Percentiles rank a stretch among this genome's conserved stretches.
phyloP scores from a whole-genome alignment of 2,888 invertebrate species.

The Synanthedon andrenaeformis region DNA sequence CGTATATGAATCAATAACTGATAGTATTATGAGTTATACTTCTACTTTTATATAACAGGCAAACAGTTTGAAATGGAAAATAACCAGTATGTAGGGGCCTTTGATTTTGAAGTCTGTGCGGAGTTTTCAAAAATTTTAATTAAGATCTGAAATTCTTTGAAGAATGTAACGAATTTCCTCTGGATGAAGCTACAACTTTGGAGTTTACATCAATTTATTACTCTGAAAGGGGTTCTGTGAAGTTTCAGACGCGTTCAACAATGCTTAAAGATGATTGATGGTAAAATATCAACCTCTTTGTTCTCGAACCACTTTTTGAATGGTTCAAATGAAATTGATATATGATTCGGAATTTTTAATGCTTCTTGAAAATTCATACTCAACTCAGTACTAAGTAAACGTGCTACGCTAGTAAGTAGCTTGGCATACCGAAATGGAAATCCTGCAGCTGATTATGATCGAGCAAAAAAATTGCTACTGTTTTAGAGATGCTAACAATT shows the following conservation, averaged over 20 bases:
- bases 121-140: constrained; percentile 1
- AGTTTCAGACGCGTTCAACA: constrained; percentile 1
- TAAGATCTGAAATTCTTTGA: constrained; percentile 2
- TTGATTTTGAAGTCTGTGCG: not conserved
- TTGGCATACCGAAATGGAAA: too few relatives aligned
- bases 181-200: constrained; percentile 6
- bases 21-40: too few relatives aligned
- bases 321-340: constrained; percentile 5
- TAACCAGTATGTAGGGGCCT: too few relatives aligned
- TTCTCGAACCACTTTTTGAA: not conserved
- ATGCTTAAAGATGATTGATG: constrained; percentile 2
- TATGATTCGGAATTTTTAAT: not conserved
- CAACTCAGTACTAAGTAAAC: too few relatives aligned
- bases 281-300: constrained; percentile 5
- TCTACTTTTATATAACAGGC: too few relatives aligned
- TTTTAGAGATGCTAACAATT: too few relatives aligned
- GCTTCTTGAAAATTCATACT: too few relatives aligned
- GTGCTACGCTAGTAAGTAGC: too few relatives aligned
- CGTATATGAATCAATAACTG: too few relatives aligned
- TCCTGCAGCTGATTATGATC: too few relatives aligned
- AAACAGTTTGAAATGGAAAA: too few relatives aligned
- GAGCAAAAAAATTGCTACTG: too few relatives aligned
- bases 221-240: constrained; percentile 2
- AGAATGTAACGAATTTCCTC: constrained; percentile 6
- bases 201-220: constrained; percentile 5